Percentiles rank a stretch among this genome's conserved stretches.
These are phyloP conservation scores for Selene dorsalis DNA, from an alignment of 2,797 vertebrate genomes.

Conservation along the genomic window DNA sequence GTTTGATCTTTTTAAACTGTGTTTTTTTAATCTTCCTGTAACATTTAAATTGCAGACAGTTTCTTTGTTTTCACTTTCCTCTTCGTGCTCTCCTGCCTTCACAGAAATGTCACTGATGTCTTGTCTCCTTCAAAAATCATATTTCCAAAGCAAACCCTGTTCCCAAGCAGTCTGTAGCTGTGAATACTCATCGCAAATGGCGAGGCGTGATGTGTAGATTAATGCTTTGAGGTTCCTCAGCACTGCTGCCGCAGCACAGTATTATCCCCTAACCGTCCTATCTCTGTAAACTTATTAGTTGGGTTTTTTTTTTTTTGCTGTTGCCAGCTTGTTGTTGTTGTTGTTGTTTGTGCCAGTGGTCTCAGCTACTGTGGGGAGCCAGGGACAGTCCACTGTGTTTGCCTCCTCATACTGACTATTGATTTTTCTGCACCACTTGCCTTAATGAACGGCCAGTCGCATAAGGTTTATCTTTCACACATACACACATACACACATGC, in stretches of 20 bases:
- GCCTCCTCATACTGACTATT: conserved; percentile 74
- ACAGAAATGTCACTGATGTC: conserved; percentile 29
- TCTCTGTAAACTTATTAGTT: conserved; percentile 52
- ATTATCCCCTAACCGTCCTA: conserved; percentile 24
- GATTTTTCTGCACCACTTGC: conserved; percentile 80
- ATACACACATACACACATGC: conserved; percentile 21
- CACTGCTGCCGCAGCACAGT: background rate
- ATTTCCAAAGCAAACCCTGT: conserved; percentile 44
- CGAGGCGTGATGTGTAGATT: conserved; percentile 34
- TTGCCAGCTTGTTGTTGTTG: conserved; percentile 54
- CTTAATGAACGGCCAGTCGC: conserved; percentile 76
- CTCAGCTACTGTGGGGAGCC: conserved; percentile 43
- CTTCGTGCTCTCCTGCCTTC: conserved; percentile 1
- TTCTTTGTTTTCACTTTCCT: conserved; percentile 13
- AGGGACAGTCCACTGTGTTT: conserved; percentile 68
- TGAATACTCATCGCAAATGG: conserved; percentile 35
- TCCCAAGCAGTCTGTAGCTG: conserved; percentile 25
- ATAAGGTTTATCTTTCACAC: conserved; percentile 70
- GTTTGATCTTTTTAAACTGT: conserved; percentile 15
- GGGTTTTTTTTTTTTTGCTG: conserved; percentile 40
- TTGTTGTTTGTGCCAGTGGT: conserved; percentile 56
- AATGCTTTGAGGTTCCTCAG: conserved; percentile 39
- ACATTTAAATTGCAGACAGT: conserved; percentile 13
- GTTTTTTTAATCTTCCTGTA: conserved; percentile 13
- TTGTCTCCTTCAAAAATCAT: conserved; percentile 28